phyloP scores from a whole-genome alignment of 92 coral and sea anemone genomes.

The Desmophyllum pertusum region DNA sequence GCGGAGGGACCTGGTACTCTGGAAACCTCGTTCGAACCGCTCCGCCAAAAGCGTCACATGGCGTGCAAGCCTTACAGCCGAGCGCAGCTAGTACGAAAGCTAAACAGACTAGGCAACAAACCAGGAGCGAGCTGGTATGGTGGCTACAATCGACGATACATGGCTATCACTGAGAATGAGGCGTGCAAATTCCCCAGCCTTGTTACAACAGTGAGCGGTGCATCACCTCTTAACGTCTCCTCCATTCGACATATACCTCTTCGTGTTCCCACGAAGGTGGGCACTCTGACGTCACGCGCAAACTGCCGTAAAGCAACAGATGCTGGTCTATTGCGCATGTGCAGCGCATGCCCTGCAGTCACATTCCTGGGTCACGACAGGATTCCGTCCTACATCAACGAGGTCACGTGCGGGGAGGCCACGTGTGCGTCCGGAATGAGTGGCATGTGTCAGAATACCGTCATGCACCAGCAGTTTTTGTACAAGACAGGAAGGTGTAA shows the following conservation, averaged over 20 bases:
- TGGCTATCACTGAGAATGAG: conserved; percentile 33
- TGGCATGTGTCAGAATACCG: conserved; percentile 36
- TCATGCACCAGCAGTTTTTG: conserved; percentile 34
- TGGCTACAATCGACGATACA: conserved; percentile 32
- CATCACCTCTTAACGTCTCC: background rate
- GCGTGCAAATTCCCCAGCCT: conserved; percentile 33
- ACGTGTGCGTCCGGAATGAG: background rate
- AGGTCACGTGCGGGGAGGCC: conserved; percentile 66
- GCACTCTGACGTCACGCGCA: background rate
- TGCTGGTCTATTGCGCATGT: conserved; percentile 24
- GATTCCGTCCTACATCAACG: conserved; percentile 69
- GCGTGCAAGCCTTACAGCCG: conserved; percentile 8
- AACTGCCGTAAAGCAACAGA: conserved; percentile 24
- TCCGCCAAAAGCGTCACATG: background rate
- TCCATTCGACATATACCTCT: background rate
- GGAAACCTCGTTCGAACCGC: background rate
- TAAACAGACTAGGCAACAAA: conserved; percentile 5
- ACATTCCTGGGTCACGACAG: conserved; percentile 44
- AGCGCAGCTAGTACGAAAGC: conserved; percentile 18
- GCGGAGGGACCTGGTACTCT: background rate
- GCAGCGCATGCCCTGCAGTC: conserved; percentile 34
- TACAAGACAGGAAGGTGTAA: conserved; percentile 43
- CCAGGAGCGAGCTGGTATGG: conserved; percentile 4
- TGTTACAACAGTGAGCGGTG: conserved; percentile 5
- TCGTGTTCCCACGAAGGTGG: background rate